phyloP scores from a whole-genome alignment of 2,888 invertebrate genomes.

The Rhogogaster chlorosoma region DNA sequence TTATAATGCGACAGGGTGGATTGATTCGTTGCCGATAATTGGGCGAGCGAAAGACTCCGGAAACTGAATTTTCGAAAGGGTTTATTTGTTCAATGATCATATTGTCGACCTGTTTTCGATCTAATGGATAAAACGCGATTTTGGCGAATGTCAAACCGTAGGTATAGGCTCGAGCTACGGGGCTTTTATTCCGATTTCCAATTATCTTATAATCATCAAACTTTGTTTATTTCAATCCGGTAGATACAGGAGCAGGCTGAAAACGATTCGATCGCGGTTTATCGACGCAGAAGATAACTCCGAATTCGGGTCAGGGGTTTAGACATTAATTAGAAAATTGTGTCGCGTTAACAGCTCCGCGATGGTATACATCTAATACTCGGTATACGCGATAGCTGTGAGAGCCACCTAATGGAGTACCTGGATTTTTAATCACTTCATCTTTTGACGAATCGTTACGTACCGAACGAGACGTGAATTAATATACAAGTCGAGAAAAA shows the following conservation, averaged over 20 bases:
- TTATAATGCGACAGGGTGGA: neutral
- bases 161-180: neutral
- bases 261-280: neutral
- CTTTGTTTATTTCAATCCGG: neutral
- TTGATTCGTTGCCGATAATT: neutral
- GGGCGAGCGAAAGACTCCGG: neutral
- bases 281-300: neutral
- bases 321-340: neutral
- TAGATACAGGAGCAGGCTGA: neutral
- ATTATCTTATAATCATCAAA: neutral
- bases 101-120: neutral
- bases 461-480: neutral
- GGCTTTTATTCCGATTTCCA: neutral
- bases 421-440: neutral
- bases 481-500: neutral
- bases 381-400: neutral
- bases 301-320: conserved; percentile 3
- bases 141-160: neutral
- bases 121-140: neutral
- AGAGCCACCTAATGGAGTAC: too few relatives aligned
- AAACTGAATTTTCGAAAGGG: neutral
- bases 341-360: neutral
- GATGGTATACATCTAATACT: neutral
- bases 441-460: neutral
- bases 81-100: neutral